These are phyloP conservation scores for Pomatostomus ruficeps DNA, from an alignment of 2,113 vertebrate species.

Conservation along the genomic window DNA sequence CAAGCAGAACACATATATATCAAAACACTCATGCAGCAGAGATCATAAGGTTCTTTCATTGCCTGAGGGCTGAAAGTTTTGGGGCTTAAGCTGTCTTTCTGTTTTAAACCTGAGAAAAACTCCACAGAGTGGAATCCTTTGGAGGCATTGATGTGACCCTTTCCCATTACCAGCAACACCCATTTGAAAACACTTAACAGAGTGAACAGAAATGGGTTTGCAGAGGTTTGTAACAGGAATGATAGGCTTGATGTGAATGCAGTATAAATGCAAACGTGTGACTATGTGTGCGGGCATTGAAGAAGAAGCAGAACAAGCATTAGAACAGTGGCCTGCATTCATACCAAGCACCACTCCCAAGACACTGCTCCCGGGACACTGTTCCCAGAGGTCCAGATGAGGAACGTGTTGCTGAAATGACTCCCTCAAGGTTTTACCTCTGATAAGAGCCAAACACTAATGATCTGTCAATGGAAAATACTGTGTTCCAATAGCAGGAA, in stretches of 20 bases:
- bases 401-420: not conserved
- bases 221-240: not conserved
- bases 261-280: not conserved
- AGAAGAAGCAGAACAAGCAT: not conserved
- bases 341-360: not conserved
- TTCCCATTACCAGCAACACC: rapidly evolving
- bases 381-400: not conserved
- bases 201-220: not conserved
- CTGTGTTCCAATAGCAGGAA: not conserved
- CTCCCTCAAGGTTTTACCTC: not conserved
- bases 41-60: not conserved
- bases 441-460: not conserved
- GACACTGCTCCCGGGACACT: not conserved
- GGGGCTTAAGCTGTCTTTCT: not conserved
- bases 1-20: not conserved
- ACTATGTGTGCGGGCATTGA: not conserved
- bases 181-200: not conserved
- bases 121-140: not conserved
- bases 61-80: not conserved
- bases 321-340: not conserved
- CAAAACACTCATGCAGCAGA: not conserved
- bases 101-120: not conserved
- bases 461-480: not conserved
- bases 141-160: not conserved
- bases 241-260: not conserved